phyloP scores from a whole-genome alignment of 2,888 invertebrate genomes.

The Liposcelis brunnea region DNA sequence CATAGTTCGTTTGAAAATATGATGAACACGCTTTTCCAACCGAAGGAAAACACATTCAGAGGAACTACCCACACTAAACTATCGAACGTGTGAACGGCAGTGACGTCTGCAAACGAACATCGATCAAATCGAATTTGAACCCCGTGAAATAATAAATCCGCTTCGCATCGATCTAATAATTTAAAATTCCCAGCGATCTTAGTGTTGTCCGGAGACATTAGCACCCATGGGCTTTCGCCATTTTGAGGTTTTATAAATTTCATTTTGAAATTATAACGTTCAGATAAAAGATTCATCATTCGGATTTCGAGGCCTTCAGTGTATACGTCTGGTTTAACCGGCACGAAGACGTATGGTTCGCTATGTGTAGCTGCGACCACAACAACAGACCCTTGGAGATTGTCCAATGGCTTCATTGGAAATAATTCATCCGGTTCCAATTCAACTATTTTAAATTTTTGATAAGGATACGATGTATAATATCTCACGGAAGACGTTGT shows the following conservation, averaged over 20 bases:
- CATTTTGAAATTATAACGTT: neutral
- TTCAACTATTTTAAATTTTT: no score
- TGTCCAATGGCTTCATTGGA: no score
- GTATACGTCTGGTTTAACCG: neutral
- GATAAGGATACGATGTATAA: no score
- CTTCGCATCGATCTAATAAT: neutral
- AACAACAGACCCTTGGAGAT: no score
- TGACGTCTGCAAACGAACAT: neutral
- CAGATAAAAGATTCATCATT: neutral
- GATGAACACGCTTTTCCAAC: neutral
- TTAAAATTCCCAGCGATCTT: neutral
- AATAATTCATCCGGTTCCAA: no score
- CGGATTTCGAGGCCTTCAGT: neutral
- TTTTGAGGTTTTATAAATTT: neutral
- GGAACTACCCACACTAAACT: neutral
- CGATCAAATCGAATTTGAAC: neutral
- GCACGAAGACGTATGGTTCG: no score
- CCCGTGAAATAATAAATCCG: conserved; percentile 5
- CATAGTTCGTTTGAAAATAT: neutral
- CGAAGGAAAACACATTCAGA: neutral
- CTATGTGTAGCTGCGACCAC: no score
- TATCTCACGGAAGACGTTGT: no score
- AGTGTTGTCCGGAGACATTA: neutral
- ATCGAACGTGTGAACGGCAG: neutral
- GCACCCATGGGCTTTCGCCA: neutral